Evolutionary conservation across 2,113 vertebrate species (phyloP), one percentile per base, ranked within the genome.

Genomic region (Rynchops niger): DNA sequence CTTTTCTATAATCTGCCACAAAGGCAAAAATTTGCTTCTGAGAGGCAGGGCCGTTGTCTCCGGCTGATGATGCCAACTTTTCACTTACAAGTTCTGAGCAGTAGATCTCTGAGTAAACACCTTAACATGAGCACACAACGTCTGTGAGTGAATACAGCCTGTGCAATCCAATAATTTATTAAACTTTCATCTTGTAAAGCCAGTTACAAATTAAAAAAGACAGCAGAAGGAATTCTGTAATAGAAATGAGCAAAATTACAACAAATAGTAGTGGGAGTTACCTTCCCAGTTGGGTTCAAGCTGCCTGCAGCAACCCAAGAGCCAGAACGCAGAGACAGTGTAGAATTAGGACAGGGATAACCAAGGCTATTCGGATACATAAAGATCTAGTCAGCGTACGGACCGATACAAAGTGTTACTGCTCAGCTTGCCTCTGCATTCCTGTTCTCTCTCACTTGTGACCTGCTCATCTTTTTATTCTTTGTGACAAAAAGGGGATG

Each of bases 81-180:
- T 70, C 25, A 15, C 42, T 66, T 86, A 16, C 0, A 66, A 27
- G 9, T 73, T 82, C 23, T 0, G 0, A 66, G 25, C 16, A 6
- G 55, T 47, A 50, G 23, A 27, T 30, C 22, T 22, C 25, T 0
- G 0, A 74, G 36, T 11, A 82, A 71, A 59, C 42, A 56, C 11
- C 29, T 78, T 30, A 50, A 36, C 11, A 19, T 0, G 3, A 55
- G 15, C 65, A 89, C n/a, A 65, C 69, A 79, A 72, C 7, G 32
- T 18, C 50, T 58, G 23, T 43, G 76, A 91, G 72, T 38, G 52
- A 95, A 93, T 82, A 95, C 21, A 95, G 83, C 53, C 97, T 91
- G 93, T 93, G 96, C 88, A 96, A 95, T 96, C 97, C 98, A 99
- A 99, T 99, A 99, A 99, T 99, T 99, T 99, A 99, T 99, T 99